Percentiles rank a stretch among this genome's conserved stretches.
These are phyloP conservation scores for Callipepla squamata DNA, from an alignment of 2,113 vertebrate genomes.

Conservation along the genomic window DNA sequence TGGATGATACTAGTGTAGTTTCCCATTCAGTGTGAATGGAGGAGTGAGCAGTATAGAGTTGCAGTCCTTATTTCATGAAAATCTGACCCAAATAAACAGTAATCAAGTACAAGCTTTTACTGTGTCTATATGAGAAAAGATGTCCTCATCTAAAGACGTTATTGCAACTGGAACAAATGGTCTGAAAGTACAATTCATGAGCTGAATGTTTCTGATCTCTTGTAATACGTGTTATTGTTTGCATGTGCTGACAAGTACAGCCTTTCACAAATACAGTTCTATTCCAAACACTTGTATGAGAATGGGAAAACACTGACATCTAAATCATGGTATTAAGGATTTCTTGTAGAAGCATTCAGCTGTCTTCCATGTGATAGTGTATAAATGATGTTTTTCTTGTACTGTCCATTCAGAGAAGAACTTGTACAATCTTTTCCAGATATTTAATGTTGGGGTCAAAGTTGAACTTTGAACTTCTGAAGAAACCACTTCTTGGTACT, in stretches of 20 bases:
- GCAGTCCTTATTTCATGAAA: background rate
- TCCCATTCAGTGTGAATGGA: background rate
- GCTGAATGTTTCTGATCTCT: background rate
- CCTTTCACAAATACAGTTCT: background rate
- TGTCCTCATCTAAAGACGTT: background rate
- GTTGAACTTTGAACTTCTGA: background rate
- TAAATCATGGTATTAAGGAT: no score
- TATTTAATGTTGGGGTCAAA: background rate
- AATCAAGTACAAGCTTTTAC: background rate
- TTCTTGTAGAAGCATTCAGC: no score
- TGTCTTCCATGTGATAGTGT: fast-evolving
- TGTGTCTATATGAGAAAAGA: background rate
- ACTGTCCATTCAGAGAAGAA: background rate
- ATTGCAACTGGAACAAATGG: fast-evolving
- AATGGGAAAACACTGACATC: background rate
- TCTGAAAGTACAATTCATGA: background rate
- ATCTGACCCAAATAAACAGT: background rate
- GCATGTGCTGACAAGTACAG: background rate
- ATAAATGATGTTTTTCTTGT: background rate
- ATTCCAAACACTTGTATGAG: background rate
- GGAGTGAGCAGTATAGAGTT: background rate
- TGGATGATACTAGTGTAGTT: background rate
- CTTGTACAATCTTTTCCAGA: background rate
- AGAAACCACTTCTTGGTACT: background rate
- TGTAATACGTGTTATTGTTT: fast-evolving